phyloP scores from a whole-genome alignment of 2,888 invertebrate genomes.

The Reticulitermes lucifugus region DNA sequence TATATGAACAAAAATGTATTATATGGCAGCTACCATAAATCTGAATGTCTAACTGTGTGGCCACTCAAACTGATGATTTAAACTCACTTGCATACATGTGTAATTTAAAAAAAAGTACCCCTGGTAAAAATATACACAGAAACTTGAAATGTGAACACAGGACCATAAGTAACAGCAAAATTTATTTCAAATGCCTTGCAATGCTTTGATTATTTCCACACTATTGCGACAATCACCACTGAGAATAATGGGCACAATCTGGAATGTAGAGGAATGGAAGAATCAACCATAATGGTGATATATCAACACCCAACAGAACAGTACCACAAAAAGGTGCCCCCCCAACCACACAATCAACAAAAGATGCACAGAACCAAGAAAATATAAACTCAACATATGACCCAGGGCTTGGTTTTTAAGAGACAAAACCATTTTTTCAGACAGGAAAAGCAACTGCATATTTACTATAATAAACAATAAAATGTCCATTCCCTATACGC shows the following conservation, averaged over 20 bases:
- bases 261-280: background rate
- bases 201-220: too few species aligned
- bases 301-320: background rate
- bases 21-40: too few species aligned
- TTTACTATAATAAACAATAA: background rate
- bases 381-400: background rate
- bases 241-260: background rate
- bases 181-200: too few species aligned
- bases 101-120: too few species aligned
- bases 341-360: background rate
- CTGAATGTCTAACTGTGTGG: too few species aligned
- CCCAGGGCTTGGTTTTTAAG: slow-evolving; percentile 2
- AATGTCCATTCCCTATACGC: background rate
- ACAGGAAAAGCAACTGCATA: background rate
- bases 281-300: background rate
- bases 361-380: background rate
- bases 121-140: too few species aligned
- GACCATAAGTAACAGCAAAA: too few species aligned
- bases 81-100: too few species aligned
- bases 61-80: too few species aligned
- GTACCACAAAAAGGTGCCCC: too few species aligned
- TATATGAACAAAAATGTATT: too few species aligned
- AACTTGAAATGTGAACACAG: too few species aligned
- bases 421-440: background rate
- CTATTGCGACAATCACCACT: background rate